phyloP scores from a whole-genome alignment of 30 jellyfish, hydroid and myxozoan genomes.

The Turritopsis rubra region DNA sequence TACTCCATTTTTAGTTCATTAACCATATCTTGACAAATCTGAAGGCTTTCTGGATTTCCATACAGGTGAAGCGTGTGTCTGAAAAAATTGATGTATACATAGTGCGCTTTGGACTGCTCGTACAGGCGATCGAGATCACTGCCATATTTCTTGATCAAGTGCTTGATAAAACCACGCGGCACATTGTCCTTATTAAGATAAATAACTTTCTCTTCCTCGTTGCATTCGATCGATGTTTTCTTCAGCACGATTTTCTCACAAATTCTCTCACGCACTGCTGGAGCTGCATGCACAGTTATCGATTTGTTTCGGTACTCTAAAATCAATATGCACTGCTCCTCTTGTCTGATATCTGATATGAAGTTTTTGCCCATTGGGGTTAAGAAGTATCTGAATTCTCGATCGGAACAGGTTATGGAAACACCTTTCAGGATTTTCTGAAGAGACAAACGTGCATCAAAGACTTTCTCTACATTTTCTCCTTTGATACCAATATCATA shows the following conservation, averaged over 20 bases:
- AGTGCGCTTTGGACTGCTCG: constrained; percentile 1
- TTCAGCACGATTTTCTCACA: background rate
- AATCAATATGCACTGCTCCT: background rate
- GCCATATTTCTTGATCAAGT: constrained; percentile 10
- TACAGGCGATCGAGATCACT: background rate
- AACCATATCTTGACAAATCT: background rate
- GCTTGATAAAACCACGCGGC: constrained; percentile 21
- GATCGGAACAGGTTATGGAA: background rate
- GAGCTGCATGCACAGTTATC: background rate
- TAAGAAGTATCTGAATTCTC: constrained; percentile 3
- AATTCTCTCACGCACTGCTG: background rate
- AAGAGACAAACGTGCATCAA: constrained; percentile 6
- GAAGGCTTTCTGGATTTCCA: background rate
- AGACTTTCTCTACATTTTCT: background rate
- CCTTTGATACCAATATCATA: constrained; percentile 13
- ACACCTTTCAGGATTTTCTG: background rate
- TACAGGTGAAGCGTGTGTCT: background rate
- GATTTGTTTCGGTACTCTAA: constrained; percentile 1
- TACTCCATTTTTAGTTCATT: background rate
- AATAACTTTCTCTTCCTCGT: background rate
- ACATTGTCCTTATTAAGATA: background rate
- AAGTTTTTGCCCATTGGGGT: constrained; percentile 15
- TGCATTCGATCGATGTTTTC: background rate
- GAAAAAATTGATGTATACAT: constrained; percentile 9
- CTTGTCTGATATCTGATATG: background rate